Evolutionary conservation across 2,888 invertebrate species (phyloP).

Genomic region (Ochropacha duplaris): DNA sequence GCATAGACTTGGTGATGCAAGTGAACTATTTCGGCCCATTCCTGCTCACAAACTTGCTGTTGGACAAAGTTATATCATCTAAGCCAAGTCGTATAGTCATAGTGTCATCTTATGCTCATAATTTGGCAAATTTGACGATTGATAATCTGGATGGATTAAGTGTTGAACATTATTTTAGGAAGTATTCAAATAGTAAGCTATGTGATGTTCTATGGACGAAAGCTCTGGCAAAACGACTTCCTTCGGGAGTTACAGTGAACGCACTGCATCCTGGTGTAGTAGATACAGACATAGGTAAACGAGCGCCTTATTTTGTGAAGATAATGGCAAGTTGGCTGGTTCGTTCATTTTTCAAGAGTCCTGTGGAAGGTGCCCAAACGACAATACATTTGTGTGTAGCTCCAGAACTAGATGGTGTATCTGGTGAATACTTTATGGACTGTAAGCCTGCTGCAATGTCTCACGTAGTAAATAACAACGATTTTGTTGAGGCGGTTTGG

Average conservation of each 20-base stretch:
- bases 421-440: constrained; percentile 91
- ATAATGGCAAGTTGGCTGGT: constrained; percentile 76
- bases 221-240: constrained; percentile 61
- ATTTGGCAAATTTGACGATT: constrained; percentile 73
- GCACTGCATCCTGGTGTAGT: constrained; percentile 93
- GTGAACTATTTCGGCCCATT: constrained; percentile 89
- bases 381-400: constrained; percentile 88
- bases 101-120: constrained; percentile 63
- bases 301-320: constrained; percentile 65
- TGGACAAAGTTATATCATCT: constrained; percentile 67
- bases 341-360: constrained; percentile 85
- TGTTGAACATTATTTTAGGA: constrained; percentile 51
- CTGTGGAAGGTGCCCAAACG: constrained; percentile 91
- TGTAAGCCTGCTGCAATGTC: constrained; percentile 84
- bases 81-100: constrained; percentile 70
- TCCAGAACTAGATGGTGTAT: constrained; percentile 85
- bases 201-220: constrained; percentile 67
- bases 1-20: constrained; percentile 84
- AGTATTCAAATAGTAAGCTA: constrained; percentile 73
- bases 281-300: constrained; percentile 89
- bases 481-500: constrained; percentile 90
- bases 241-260: constrained; percentile 87
- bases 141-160: constrained; percentile 37
- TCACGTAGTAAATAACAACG: constrained; percentile 82
- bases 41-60: constrained; percentile 86